Evolutionary conservation across 2,888 invertebrate species (phyloP), one percentile per base, ranked within the genome.

Genomic region (Cybosia mesomella): DNA sequence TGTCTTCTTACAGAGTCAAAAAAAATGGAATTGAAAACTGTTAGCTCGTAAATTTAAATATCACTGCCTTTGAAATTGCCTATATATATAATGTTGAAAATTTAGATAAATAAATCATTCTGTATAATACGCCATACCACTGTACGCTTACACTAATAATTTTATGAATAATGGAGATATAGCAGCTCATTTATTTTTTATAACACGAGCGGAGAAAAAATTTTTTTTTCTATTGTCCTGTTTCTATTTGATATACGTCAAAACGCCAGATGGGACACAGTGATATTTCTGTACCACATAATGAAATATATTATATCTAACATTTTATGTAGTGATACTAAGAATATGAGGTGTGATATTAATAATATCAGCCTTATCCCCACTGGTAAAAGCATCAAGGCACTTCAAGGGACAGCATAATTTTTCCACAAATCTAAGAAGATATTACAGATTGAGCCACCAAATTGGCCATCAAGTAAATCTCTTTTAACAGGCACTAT

Each of bases 111-210:
- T 24, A 59, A 59, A 59, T 59, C 18, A 59, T 36, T 18, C 10
- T 59, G 22, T 59, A 84, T 87, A 84, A 83, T 77, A 77, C 73
- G 76, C 67, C 80, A 74, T 75, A 80, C 74, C 72, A 73, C 63
- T 79, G 76, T 74, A 54, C 32, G 57, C 34, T 62, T 64, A 34
- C 36, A 60, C 24, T 43, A 54, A 58, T 67, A 64, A 67, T 61
- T 24, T 58, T 59, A 54, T 66, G 64, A 64, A 66, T 55, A 36
- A 63, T n/a, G 24, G n/a, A 64, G 60, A 66, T 59, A 21, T n/a
- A 59, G 34, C 57, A 63, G 18, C 22, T 8, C 43, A 9, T 28
- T 55, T 57, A 55, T 64, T 13, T 28, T n/a, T 21, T 39, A 11
- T n/a, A 32, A 39, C 28, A 18, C 7, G 39, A 28, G 39, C 3